Base-by-base conservation (phyloP, 2,113 vertebrate genomes). In the Engraulis encrasicolus region DNA sequence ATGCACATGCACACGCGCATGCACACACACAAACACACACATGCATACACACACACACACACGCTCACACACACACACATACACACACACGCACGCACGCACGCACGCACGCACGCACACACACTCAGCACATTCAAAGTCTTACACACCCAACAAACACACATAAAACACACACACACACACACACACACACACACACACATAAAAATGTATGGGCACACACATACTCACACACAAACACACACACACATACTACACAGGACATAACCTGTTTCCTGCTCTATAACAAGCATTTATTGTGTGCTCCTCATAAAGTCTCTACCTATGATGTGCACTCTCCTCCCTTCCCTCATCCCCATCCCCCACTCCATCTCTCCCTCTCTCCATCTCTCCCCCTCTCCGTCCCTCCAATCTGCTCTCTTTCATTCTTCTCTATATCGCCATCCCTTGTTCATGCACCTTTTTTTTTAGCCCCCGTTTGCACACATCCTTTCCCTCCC, bases 251-350 rank as follows among this genome's bases (percentile, higher is more conserved):
- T 94, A 93, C 91, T 18, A 14, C 27, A 89, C 90, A 86, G 89
- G 91, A 93, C 93, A 92, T 34, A 92, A 90, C 85, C 90, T 86
- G 87, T 88, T 88, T 91, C 89, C 91, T 90, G 90, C 85, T 84
- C 89, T 88, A 85, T 92, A 93, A 94, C 91, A 93, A 90, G 87
- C 92, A 89, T 94, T 94, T 93, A 95, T 93, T 92, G 92, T 92
- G 91, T 89, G 91, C 91, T 90, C 91, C 91, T 90, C 89, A 91
- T 91, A 93, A 94, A 94, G 93, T 92, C 91, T 93, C 95, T 95
- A 95, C 92, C 93, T 93, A 93, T 89, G 91, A 92, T 93, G 91
- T 93, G 90, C 93, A 86, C 85, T 87, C 86, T 83, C 54, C 88
- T 52, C 23, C 27, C 4, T 9, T 9, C 40, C 40, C 40, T 9